Conservation (phyloP, 2,113 vertebrate species). For the Puntigrus tetrazona region DNA sequence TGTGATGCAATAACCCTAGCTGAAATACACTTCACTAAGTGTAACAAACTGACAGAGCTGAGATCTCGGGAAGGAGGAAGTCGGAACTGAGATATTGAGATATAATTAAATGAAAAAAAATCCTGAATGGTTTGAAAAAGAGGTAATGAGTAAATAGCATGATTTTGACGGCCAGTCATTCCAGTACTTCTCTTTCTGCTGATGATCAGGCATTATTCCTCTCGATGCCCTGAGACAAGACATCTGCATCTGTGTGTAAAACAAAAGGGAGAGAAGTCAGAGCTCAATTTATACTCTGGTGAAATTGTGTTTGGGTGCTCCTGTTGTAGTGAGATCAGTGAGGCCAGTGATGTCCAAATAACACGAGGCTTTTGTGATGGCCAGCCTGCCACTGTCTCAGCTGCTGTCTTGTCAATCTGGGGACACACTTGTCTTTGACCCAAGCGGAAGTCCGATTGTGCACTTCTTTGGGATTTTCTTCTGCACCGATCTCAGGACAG, state of each 20-base stretch:
- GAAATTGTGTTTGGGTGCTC: neutral
- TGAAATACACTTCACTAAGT: too few relatives aligned
- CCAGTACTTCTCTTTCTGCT: neutral
- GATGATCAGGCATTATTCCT: neutral
- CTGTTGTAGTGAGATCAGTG: neutral
- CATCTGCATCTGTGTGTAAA: neutral
- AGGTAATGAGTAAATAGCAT: neutral
- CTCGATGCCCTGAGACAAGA: neutral
- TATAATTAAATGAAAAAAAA: neutral
- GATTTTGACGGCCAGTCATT: neutral
- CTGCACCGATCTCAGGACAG: too few relatives aligned
- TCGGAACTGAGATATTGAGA: too few relatives aligned
- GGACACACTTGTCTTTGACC: neutral
- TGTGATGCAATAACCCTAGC: too few relatives aligned
- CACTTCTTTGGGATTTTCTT: too few relatives aligned
- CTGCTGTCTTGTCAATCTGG: neutral
- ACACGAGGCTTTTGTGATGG: neutral
- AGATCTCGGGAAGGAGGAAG: too few relatives aligned
- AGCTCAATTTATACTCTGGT: neutral
- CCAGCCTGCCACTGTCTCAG: neutral
- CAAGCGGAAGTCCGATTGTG: too few relatives aligned
- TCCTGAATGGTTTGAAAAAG: neutral
- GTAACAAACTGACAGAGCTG: too few relatives aligned
- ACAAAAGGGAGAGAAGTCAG: neutral
- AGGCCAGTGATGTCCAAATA: neutral